Evolutionary conservation across 2,113 vertebrate genomes (phyloP).

Genomic region (Turnix velox): DNA sequence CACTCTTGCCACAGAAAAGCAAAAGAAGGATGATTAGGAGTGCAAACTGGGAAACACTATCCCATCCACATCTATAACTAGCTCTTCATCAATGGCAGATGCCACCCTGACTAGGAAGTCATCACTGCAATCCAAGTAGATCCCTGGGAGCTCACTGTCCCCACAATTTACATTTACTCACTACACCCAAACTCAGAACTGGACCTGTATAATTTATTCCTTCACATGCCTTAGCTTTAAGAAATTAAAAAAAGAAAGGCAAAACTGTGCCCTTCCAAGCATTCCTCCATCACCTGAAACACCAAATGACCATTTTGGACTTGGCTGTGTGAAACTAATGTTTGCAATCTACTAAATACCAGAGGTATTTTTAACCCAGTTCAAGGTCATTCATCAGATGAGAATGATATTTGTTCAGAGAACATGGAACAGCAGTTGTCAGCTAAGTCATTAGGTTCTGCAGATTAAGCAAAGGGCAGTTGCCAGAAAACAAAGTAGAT

Average conservation of each 20-base stretch:
- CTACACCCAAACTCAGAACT: background rate
- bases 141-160: background rate
- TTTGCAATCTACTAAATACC: background rate
- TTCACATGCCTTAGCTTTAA: background rate
- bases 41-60: background rate
- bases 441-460: slow-evolving; percentile 37
- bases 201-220: background rate
- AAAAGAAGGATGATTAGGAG: background rate
- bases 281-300: background rate
- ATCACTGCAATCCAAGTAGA: background rate
- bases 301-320: background rate
- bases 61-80: background rate
- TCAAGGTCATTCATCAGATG: background rate
- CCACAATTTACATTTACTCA: background rate
- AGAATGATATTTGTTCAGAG: background rate
- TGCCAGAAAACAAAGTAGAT: background rate
- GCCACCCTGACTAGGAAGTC: background rate
- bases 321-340: background rate
- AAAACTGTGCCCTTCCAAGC: background rate
- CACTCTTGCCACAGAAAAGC: background rate
- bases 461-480: slow-evolving; percentile 48
- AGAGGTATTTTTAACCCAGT: slow-evolving; percentile 5
- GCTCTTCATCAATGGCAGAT: background rate
- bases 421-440: slow-evolving; percentile 17
- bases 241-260: background rate